Percentiles rank a stretch among this genome's conserved stretches.
phyloP scores from a whole-genome alignment of 2,888 invertebrate species.

The Anoncus sp. region DNA sequence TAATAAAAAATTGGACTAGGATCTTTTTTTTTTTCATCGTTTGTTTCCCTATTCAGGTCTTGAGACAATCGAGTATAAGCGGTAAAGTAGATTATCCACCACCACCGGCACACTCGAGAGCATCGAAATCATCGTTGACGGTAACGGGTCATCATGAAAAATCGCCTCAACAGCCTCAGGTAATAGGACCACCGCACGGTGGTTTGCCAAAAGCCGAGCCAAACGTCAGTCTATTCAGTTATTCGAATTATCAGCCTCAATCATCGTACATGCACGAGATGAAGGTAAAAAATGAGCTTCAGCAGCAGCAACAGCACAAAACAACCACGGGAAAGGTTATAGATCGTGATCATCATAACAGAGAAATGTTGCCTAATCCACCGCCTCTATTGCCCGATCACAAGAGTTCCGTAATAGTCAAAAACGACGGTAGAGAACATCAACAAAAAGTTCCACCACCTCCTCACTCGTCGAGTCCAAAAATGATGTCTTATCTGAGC shows the following conservation, averaged over 20 bases:
- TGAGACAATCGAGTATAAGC: constrained; percentile 80
- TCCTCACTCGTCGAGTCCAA: constrained; percentile 81
- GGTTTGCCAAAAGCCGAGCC: constrained; percentile 87
- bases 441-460: constrained; percentile 84
- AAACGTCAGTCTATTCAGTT: constrained; percentile 88
- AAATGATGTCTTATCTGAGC: constrained; percentile 81
- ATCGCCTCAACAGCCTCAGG: constrained; percentile 62
- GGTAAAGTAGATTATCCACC: constrained; percentile 81
- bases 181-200: constrained; percentile 72
- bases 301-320: too few species aligned
- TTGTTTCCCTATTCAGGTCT: constrained; percentile 69
- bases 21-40: too few species aligned
- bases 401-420: constrained; percentile 92
- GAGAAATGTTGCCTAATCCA: constrained; percentile 86
- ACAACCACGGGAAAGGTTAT: constrained; percentile 81
- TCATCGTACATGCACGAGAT: constrained; percentile 85
- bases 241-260: constrained; percentile 85
- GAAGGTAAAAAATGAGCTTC: constrained; percentile 86
- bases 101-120: constrained; percentile 84
- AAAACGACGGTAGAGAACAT: constrained; percentile 88
- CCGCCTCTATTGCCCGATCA: constrained; percentile 88
- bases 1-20: too few species aligned
- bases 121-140: constrained; percentile 80
- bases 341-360: constrained; percentile 81
- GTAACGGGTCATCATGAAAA: constrained; percentile 80